Evolutionary conservation across 2,888 invertebrate species (phyloP).

Genomic region (Eupithecia inturbata): DNA sequence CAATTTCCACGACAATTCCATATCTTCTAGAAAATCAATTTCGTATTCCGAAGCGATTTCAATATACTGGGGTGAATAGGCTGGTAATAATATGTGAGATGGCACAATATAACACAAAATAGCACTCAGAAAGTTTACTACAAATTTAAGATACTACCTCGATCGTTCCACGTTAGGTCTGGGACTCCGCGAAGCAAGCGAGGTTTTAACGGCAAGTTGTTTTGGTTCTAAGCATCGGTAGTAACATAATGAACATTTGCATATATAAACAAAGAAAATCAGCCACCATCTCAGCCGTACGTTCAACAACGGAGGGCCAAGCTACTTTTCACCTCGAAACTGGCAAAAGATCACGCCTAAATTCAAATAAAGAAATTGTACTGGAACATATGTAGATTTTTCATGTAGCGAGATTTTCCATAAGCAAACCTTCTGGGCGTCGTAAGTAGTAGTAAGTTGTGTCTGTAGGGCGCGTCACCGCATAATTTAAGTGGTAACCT

Average conservation of each 20-base stretch:
- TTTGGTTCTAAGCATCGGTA: neutral
- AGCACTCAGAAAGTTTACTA: constrained; percentile 10
- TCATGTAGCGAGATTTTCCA: neutral
- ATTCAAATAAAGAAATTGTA: too few species aligned
- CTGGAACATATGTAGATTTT: neutral
- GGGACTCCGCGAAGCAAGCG: neutral
- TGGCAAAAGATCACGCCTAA: neutral
- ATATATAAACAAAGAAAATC: too few species aligned
- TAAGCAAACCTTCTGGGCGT: neutral
- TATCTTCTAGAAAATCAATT: constrained; percentile 19
- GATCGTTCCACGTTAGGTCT: neutral
- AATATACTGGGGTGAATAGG: constrained; percentile 19
- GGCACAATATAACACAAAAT: neutral
- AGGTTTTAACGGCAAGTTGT: neutral
- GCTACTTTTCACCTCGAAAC: neutral
- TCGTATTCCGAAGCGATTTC: constrained; percentile 22
- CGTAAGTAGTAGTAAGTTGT: neutral
- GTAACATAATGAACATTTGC: too few species aligned
- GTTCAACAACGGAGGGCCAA: neutral
- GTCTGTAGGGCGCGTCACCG: constrained; percentile 13
- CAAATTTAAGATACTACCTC: neutral
- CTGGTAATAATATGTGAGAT: constrained; percentile 18
- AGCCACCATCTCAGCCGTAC: neutral
- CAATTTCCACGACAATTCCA: constrained; percentile 11
- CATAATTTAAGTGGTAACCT: constrained; percentile 18